phyloP scores from a whole-genome alignment of 2,113 vertebrate genomes.

The Laticauda laticaudata region DNA sequence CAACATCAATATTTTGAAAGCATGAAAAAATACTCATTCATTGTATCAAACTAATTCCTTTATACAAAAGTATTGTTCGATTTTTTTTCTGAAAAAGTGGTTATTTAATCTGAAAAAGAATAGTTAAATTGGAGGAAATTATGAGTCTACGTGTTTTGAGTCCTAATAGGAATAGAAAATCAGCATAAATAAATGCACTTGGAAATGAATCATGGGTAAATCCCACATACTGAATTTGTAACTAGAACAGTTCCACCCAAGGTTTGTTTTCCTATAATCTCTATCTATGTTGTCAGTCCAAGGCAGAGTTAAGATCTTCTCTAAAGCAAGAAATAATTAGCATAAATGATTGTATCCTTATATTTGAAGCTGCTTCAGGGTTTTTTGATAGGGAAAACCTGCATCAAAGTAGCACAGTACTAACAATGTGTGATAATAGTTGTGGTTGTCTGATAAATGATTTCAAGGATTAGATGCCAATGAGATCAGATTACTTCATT shows the following conservation, averaged over 20 bases:
- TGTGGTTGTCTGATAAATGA: background rate
- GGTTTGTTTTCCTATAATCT: background rate
- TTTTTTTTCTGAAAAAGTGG: background rate
- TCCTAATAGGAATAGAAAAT: background rate
- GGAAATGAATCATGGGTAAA: background rate
- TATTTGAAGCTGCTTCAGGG: background rate
- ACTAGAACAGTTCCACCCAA: background rate
- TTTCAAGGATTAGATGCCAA: background rate
- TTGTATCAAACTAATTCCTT: background rate
- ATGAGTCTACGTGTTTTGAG: background rate
- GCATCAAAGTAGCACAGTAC: background rate
- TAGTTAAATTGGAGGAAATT: background rate
- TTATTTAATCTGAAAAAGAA: background rate
- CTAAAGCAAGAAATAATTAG: background rate
- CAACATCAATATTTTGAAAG: background rate
- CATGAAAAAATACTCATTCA: background rate
- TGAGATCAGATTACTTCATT: constrained; percentile 13
- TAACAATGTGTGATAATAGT: background rate
- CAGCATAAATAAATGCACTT: background rate
- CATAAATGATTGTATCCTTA: background rate
- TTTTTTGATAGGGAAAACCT: background rate
- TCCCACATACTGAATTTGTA: background rate
- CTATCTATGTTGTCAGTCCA: background rate
- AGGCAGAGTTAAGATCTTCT: background rate
- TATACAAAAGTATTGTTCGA: background rate